Evolutionary conservation across 2,797 vertebrate species (phyloP), one percentile per base, ranked within the genome.

Genomic region (Malurus leucopterus): DNA sequence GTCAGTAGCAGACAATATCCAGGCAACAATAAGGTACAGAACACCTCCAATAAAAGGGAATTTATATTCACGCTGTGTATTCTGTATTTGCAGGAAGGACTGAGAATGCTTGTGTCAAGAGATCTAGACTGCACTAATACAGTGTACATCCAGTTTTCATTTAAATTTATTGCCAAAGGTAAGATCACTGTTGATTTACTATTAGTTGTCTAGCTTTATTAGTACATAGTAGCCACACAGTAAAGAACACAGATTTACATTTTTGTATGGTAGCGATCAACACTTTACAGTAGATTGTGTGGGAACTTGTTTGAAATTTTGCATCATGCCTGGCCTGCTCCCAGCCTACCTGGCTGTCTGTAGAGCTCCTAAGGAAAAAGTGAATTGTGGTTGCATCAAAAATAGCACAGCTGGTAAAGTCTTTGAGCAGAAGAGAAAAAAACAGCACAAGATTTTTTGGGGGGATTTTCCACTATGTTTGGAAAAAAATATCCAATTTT

Each of bases 131-230:
- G 99, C 88, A 98, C 98, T 55, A 98, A 98, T 83, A 99, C 98
- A 1, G 96, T 99, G 77, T 99, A 99, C 94, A 98, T 99, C 89
- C 99, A 99, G 93, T 99, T 99, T 96, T 98, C 98, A 64, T 99
- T 99, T 89, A 98, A 99, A 95, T 99, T 99, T 96, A 98, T 99
- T 96, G 98, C 98, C 47, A 99, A 99, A 98, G 98, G 99, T 99
- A 96, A 96, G 97, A 64, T 41, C 26, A 44, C 11, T 36, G 2
- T 61, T 89, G 62, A 54, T 70, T 92, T 89, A 17, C 73, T 80
- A n/a, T 74, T 41, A 38, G 29, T 84, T 87, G 22, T 63, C 17
- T 21, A 58, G 36, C 41, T 74, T 67, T 71, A 17, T 53, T 83
- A 9, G 5, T 59, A 34, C 16, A 21, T 14, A 34, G 15, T 30